Conservation (phyloP, 2,113 vertebrate genomes). For the Turnix velox region DNA sequence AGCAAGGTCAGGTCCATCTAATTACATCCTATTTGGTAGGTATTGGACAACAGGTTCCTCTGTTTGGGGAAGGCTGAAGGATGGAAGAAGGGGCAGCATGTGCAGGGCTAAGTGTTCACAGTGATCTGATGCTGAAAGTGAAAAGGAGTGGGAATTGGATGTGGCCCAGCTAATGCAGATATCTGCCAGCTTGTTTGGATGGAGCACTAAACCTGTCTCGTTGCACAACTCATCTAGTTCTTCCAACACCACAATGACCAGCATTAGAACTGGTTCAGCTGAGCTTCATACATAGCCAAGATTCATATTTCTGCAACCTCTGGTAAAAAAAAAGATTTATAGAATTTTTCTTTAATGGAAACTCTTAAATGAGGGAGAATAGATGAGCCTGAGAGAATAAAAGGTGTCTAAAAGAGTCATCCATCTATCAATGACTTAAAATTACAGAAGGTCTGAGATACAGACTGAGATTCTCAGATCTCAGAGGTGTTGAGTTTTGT, state of each 20-base stretch:
- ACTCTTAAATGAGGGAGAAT: not conserved
- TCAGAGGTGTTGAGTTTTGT: not conserved
- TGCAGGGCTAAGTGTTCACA: not conserved
- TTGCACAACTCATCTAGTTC: not conserved
- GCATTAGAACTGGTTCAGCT: not conserved
- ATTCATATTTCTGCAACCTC: not conserved
- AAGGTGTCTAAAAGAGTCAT: not conserved
- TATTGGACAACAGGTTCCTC: not conserved
- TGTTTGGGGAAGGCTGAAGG: not conserved
- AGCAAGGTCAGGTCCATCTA: not conserved
- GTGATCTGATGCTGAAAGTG: not conserved
- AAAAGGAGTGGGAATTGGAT: not conserved
- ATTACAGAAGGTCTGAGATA: not conserved
- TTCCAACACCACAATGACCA: not conserved
- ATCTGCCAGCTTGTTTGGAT: not conserved
- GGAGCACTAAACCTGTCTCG: not conserved
- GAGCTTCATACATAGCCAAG: not conserved
- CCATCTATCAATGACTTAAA: not conserved
- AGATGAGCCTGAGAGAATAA: not conserved
- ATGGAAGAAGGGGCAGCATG: not conserved
- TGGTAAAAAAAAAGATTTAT: not conserved
- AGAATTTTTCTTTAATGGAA: not conserved
- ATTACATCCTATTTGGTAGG: not conserved
- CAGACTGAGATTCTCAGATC: not conserved
- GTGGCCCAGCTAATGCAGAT: fast-evolving